Evolutionary conservation across 2,888 invertebrate species (phyloP).

Genomic region (Enoplolaimus lenunculus): DNA sequence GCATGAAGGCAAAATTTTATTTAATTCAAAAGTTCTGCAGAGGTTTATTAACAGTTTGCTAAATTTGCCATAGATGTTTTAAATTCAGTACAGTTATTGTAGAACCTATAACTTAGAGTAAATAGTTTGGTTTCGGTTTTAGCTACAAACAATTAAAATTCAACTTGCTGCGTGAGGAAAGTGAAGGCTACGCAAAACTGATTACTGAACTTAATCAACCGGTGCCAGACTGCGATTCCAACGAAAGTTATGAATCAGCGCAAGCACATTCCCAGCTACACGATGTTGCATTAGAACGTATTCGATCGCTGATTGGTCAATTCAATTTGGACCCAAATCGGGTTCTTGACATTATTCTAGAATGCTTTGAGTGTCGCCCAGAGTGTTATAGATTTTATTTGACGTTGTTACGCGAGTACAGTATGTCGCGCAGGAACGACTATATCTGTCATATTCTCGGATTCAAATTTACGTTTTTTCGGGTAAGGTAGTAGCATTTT

Average conservation of each 20-base stretch:
- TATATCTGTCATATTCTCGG: conserved; percentile 86
- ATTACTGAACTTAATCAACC: conserved; percentile 66
- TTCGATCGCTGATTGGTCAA: conserved; percentile 50
- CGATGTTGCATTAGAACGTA: conserved; percentile 17
- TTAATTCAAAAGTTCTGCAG: no score
- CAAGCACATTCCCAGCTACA: neutral
- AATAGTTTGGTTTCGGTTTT: no score
- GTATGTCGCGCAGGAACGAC: conserved; percentile 50
- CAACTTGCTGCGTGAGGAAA: conserved; percentile 93
- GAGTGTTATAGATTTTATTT: conserved; percentile 40
- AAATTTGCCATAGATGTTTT: no score
- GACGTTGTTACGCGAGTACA: conserved; percentile 4
- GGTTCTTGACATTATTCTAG: conserved; percentile 84
- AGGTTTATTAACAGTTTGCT: no score
- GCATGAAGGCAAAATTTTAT: no score
- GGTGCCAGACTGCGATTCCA: neutral
- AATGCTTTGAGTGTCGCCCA: conserved; percentile 66
- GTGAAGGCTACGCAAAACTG: conserved; percentile 94
- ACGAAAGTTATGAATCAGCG: neutral
- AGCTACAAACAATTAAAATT: conserved; percentile 99
- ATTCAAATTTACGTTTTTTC: conserved; percentile 63
- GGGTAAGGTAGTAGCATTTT: conserved; percentile 34
- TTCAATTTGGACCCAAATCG: conserved; percentile 97
- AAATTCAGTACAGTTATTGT: no score
- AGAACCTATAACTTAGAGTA: no score